Conservation (phyloP, 2,888 invertebrate species). For the Saturnia japonica region DNA sequence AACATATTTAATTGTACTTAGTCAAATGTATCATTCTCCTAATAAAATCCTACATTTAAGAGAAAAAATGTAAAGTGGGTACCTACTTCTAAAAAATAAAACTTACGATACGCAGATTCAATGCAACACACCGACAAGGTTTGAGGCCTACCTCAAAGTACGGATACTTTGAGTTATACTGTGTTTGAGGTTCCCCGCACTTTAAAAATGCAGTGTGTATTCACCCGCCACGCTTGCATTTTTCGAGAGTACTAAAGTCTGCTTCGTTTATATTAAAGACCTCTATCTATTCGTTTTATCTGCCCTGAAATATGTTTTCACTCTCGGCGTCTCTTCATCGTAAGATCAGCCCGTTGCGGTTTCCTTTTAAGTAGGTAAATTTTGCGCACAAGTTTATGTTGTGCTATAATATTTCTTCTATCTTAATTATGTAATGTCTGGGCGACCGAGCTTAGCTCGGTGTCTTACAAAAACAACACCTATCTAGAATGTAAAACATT, state of each 20-base stretch:
- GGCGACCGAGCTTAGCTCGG: too few relatives aligned
- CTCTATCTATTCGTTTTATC: conserved; percentile 82
- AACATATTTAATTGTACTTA: neutral
- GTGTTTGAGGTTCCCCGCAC: conserved; percentile 23
- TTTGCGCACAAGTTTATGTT: conserved; percentile 15
- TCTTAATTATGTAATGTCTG: neutral
- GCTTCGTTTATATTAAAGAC: conserved; percentile 82
- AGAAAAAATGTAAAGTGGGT: neutral
- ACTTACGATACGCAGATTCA: conserved; percentile 38
- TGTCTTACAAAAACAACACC: too few relatives aligned
- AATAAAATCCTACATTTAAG: neutral
- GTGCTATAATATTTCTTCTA: neutral
- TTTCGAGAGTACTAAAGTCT: conserved; percentile 80
- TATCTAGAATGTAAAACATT: too few relatives aligned
- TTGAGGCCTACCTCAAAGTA: conserved; percentile 18
- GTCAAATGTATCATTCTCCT: neutral
- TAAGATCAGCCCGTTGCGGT: conserved; percentile 16
- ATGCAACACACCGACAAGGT: conserved; percentile 37
- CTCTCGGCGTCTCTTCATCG: conserved; percentile 66
- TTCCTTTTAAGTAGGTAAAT: conserved; percentile 15
- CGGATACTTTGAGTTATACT: neutral
- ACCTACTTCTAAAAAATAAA: conserved; percentile 28
- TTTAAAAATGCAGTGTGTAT: conserved; percentile 76
- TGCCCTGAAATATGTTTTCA: conserved; percentile 75
- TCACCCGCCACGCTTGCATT: conserved; percentile 71